Percentiles rank a stretch among this genome's conserved stretches.
Evolutionary conservation across 2,797 vertebrate genomes (phyloP).

Genomic region (Cynopterus sphinx): DNA sequence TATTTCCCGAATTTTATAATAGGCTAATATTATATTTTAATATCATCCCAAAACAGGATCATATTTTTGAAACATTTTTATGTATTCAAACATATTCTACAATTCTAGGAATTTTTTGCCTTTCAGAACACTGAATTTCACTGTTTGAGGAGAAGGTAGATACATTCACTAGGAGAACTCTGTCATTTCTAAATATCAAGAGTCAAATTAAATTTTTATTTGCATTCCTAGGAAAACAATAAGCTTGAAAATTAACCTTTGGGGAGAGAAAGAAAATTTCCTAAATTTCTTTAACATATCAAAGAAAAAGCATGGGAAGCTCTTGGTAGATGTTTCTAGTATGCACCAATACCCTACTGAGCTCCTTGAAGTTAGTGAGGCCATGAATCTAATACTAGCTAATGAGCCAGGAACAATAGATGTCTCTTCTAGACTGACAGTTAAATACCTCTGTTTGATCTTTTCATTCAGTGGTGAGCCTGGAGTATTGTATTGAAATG

Average conservation of each 20-base stretch:
- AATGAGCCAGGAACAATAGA: neutral
- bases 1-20: conserved; percentile 42
- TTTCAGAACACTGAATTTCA: neutral
- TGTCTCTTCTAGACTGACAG: neutral
- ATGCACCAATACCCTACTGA: neutral
- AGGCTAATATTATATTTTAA: neutral
- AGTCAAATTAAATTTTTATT: neutral
- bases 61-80: conserved; percentile 3
- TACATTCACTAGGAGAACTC: neutral
- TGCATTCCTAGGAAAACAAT: neutral
- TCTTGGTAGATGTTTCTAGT: neutral
- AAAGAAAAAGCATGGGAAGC: neutral
- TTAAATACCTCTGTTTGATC: conserved; percentile 1
- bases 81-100: neutral
- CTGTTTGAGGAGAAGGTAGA: neutral
- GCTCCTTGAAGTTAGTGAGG: conserved; percentile 16
- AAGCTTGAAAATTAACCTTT: conserved; percentile 30
- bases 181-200: neutral
- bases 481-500: neutral
- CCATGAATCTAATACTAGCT: neutral
- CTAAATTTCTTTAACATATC: conserved; percentile 27
- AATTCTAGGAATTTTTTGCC: neutral
- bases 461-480: neutral
- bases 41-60: neutral
- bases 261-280: neutral